Evolutionary conservation across 2,888 invertebrate species (phyloP).

Genomic region (Idaea straminata): DNA sequence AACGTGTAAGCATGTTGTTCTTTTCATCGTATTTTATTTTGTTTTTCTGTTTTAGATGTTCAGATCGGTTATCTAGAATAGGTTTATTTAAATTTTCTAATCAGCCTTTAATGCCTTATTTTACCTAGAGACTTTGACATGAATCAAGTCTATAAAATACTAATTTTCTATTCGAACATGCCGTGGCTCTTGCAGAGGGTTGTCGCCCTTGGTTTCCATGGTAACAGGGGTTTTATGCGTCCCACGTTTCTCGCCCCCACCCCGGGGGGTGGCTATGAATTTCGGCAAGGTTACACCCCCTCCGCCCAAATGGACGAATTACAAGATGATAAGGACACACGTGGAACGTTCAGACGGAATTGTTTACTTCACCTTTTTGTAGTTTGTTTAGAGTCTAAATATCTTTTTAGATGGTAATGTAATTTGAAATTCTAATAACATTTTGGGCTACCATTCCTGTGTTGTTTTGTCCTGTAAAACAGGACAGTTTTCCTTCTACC

Average conservation of each 20-base stretch:
- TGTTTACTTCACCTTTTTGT: constrained; percentile 12
- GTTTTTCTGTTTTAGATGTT: neutral
- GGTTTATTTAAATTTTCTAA: too few relatives aligned
- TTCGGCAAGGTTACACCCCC: constrained; percentile 49
- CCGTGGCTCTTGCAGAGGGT: constrained; percentile 50
- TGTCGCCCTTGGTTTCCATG: constrained; percentile 69
- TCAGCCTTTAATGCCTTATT: neutral
- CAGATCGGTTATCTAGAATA: too few relatives aligned
- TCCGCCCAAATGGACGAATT: constrained; percentile 32
- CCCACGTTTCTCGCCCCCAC: constrained; percentile 51
- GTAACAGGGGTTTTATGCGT: constrained; percentile 66
- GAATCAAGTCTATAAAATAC: constrained; percentile 27
- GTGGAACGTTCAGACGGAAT: constrained; percentile 22
- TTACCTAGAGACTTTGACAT: neutral
- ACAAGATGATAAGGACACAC: constrained; percentile 30
- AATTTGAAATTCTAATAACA: constrained; percentile 5
- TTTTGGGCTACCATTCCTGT: neutral
- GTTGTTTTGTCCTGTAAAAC: neutral
- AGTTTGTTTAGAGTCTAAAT: constrained; percentile 9
- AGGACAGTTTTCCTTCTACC: neutral
- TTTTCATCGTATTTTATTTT: neutral
- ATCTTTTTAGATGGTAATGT: constrained; percentile 9
- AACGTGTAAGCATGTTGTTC: neutral
- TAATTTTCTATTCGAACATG: constrained; percentile 41
- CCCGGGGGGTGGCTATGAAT: constrained; percentile 38